A percentile compares a stretch with the other conserved stretches of the same genome.
phyloP scores from a whole-genome alignment of 2,888 invertebrate species.

The Ectemnius lituratus region DNA sequence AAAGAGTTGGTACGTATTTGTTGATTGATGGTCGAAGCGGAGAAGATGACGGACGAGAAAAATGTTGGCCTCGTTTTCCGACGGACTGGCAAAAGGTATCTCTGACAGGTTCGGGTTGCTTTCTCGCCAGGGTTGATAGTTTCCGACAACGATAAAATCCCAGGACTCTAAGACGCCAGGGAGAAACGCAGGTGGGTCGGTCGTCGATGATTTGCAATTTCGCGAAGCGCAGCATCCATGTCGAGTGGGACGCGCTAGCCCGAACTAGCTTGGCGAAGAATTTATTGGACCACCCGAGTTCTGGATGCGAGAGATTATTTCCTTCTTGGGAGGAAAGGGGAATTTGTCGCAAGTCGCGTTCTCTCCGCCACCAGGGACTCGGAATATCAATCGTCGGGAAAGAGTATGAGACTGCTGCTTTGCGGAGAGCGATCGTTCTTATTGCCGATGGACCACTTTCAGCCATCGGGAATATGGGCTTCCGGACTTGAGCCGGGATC shows the following conservation, averaged over 20 bases:
- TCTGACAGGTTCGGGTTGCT: conserved; percentile 1
- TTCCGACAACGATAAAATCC: too few species aligned
- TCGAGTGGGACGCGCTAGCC: conserved; percentile 47
- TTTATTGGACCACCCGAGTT: conserved; percentile 55
- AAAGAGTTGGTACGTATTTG: too few species aligned
- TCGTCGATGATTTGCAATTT: conserved; percentile 57
- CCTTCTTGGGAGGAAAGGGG: conserved; percentile 33
- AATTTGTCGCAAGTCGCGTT: conserved; percentile 55
- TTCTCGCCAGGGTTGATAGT: conserved; percentile 7
- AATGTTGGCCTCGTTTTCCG: neutral
- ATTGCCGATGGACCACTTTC: conserved; percentile 5
- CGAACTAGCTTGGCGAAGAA: conserved; percentile 40
- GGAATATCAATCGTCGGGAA: conserved; percentile 45
- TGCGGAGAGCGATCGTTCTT: conserved; percentile 20
- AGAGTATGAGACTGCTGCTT: conserved; percentile 10
- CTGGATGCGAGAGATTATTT: conserved; percentile 55
- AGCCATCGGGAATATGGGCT: neutral
- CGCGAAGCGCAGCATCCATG: conserved; percentile 34
- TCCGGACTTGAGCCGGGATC: too few species aligned
- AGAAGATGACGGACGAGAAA: neutral
- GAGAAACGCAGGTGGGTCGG: conserved; percentile 19
- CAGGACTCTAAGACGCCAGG: neutral
- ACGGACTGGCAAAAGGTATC: conserved; percentile 5
- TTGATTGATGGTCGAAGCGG: too few species aligned
- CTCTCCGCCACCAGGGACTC: conserved; percentile 34